These are phyloP conservation scores for Molanna angustata DNA, from an alignment of 2,888 invertebrate genomes.

Conservation along the genomic window DNA sequence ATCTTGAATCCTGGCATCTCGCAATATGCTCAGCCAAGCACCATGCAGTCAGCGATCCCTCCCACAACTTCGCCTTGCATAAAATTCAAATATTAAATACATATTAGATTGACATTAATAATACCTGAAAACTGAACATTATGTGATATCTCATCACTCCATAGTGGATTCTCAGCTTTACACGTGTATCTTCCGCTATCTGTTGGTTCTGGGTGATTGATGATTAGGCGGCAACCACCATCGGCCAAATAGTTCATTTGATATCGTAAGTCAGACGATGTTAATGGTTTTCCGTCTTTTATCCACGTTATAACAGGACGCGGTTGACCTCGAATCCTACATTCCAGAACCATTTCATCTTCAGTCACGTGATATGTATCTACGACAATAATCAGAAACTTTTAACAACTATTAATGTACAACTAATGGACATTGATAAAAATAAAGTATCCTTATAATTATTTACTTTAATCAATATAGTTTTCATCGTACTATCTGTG, in stretches of 20 bases:
- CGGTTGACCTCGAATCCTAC: slow-evolving; percentile 73
- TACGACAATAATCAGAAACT: too few relatives aligned
- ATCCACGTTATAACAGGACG: slow-evolving; percentile 72
- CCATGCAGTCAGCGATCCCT: too few relatives aligned
- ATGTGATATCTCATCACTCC: slow-evolving; percentile 73
- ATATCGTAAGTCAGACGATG: slow-evolving; percentile 57
- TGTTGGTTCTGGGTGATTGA: slow-evolving; percentile 61
- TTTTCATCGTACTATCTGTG: too few relatives aligned
- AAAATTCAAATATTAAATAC: too few relatives aligned
- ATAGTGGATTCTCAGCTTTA: slow-evolving; percentile 68
- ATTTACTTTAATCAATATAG: too few relatives aligned
- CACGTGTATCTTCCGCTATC: slow-evolving; percentile 77
- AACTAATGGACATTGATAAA: too few relatives aligned
- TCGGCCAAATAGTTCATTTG: slow-evolving; percentile 67
- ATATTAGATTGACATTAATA: too few relatives aligned
- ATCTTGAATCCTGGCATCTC: too few relatives aligned
- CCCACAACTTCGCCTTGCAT: too few relatives aligned
- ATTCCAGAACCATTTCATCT: slow-evolving; percentile 74
- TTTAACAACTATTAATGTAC: too few relatives aligned
- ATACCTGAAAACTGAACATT: slow-evolving; percentile 66
- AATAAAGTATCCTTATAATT: too few relatives aligned
- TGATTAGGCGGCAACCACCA: slow-evolving; percentile 68
- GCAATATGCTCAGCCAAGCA: too few relatives aligned
- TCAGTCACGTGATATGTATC: slow-evolving; percentile 71
- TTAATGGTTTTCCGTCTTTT: slow-evolving; percentile 63